Evolutionary conservation across 2,797 vertebrate species (phyloP), one percentile per base, ranked within the genome.

Genomic region (Telmatherina bonti): DNA sequence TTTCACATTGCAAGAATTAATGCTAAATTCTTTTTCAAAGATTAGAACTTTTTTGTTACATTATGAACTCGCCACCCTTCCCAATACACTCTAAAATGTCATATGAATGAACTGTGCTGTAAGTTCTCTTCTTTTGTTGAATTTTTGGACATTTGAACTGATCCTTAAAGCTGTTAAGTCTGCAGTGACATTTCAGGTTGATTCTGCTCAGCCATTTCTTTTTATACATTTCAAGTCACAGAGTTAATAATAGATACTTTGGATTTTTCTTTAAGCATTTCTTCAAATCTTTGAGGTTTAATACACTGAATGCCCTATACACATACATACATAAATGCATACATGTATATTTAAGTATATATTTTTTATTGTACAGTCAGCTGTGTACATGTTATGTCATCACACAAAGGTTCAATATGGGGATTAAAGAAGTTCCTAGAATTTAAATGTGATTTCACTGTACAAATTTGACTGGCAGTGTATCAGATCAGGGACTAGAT

Each of bases 251-350:
- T 33, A 38, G 55, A 43, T 0, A 11, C 67, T 81, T 68, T 60
- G 67, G 73, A 43, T 20, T 65, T 55, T 0, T 66, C 80, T 61
- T 56, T n/a, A 76, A 70, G 77, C 68, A 12, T 78, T 81, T 9
- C 56, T 74, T 41, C 30, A 73, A 78, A 78, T 68, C 70, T 51
- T 59, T 43, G 35, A 67, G 58, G 75, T 81, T 57, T 26, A 67
- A 62, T 51, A 49, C 63, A n/a, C n/a, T n/a, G n/a, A n/a, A n/a
- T n/a, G n/a, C n/a, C n/a, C n/a, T n/a, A n/a, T n/a, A n/a, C n/a
- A n/a, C n/a, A n/a, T n/a, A n/a, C n/a, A n/a, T n/a, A n/a, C n/a
- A n/a, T n/a, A n/a, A n/a, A n/a, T n/a, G n/a, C n/a, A n/a, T n/a
- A n/a, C n/a, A n/a, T n/a, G n/a, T n/a, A n/a, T n/a, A n/a, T n/a